Base-by-base conservation (phyloP, 1,140 invertebrate species). In the Formica selysi region DNA sequence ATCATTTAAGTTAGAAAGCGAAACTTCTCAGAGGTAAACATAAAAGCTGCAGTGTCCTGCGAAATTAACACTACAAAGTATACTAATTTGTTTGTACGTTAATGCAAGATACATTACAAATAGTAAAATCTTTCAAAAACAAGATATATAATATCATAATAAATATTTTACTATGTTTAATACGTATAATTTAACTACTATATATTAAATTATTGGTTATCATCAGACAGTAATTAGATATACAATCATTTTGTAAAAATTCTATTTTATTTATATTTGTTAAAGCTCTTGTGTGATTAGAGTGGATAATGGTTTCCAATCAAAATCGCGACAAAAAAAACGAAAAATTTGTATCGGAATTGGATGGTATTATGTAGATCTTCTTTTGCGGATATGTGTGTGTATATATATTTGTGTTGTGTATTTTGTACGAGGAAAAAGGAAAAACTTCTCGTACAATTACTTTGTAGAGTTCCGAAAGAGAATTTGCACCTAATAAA, bases 401-500 rank as follows among this genome's bases (percentile, higher is more conserved):
- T 48, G 13, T 48, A 10, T 48, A 3, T 13, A 10, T 44, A 10
- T 44, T 44, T 13, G 13, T 48, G 44, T 48, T 48, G 44, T 48
- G 11, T 48, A 2, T 41, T 59, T 41, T 36, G 16, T 36, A 8
- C 1, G 11, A 73, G 54, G n/a, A 29, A 73, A 81, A 61, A 29
- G 1, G n/a, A 44, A 59, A 73, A 73, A 54, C 5, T 79, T 36
- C 8, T 71, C 22, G 7, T 51, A 13, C 8, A 83, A 74, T 74
- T 73, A 83, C 54, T 73, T 61, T 19, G 51, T 3, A 13, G 19
- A 74, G 26, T 61, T 61, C 5, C 26, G 26, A 8, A 73, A 61
- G 26, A 73, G 57, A 83, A 44, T 74, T 61, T 83, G 54, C n/a
- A 73, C 16, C 48, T 51, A 51, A 51, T 19, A 51, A 51, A 19